Evolutionary conservation across 2,888 invertebrate species (phyloP).

Genomic region (Liodrosophila aerea): DNA sequence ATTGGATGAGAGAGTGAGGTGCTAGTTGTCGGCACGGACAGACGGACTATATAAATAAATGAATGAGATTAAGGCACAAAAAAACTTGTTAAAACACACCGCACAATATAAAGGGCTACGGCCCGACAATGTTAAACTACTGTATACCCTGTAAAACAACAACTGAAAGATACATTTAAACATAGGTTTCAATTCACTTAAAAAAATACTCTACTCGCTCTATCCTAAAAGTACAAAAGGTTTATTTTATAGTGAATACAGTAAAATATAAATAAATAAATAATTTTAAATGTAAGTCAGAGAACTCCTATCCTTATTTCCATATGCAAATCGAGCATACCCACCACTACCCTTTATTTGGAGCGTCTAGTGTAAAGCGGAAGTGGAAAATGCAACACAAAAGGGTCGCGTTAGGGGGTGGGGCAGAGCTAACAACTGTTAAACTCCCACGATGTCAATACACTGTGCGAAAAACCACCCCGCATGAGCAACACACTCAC

Average conservation of each 20-base stretch:
- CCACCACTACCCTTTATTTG: not conserved
- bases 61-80: conserved; percentile 59
- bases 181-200: too few species aligned
- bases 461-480: conserved; percentile 46
- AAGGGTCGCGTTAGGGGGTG: not conserved
- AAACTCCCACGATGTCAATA: conserved; percentile 74
- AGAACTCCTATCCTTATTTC: not conserved
- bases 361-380: conserved; percentile 29
- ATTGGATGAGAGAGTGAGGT: not conserved
- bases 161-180: not conserved
- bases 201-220: too few species aligned
- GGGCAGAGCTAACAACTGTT: conserved; percentile 57
- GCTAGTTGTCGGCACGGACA: not conserved
- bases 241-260: too few species aligned
- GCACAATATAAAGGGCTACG: conserved; percentile 14
- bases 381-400: conserved; percentile 39
- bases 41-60: conserved; percentile 45
- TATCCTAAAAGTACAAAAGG: too few species aligned
- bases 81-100: conserved; percentile 36
- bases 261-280: too few species aligned
- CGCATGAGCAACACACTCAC: conserved; percentile 5
- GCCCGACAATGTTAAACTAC: too few species aligned
- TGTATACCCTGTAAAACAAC: conserved; percentile 15
- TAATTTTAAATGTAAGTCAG: too few species aligned
- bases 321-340: conserved; percentile 3